A percentile compares a stretch with the other conserved stretches of the same genome.
These are phyloP conservation scores for Saxidomus purpurata DNA, from an alignment of 1,140 invertebrate species.

Conservation along the genomic window DNA sequence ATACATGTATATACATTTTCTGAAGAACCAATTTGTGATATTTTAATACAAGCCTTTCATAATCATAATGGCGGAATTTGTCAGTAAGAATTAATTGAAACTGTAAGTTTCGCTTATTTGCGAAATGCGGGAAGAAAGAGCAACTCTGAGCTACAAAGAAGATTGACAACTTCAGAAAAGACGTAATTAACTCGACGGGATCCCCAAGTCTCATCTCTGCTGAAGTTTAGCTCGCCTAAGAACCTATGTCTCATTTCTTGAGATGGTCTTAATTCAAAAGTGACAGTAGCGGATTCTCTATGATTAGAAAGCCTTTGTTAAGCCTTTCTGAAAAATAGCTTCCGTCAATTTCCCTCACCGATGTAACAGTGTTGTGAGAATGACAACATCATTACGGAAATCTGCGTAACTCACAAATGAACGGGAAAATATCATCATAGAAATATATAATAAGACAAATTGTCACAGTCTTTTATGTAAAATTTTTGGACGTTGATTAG, in stretches of 20 bases:
- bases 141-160: too few relatives aligned
- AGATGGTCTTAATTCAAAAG: not conserved
- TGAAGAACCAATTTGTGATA: too few relatives aligned
- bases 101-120: too few relatives aligned
- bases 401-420: not conserved
- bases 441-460: too few relatives aligned
- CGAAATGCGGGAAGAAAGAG: too few relatives aligned
- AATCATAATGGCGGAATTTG: too few relatives aligned
- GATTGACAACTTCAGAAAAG: too few relatives aligned
- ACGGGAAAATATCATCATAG: not conserved
- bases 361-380: not conserved
- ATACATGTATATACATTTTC: too few relatives aligned
- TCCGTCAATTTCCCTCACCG: not conserved
- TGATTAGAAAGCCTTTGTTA: conserved; percentile 29
- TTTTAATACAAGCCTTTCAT: too few relatives aligned
- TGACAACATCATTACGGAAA: not conserved
- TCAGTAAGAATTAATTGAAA: too few relatives aligned
- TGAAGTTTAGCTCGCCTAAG: not conserved
- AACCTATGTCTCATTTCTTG: not conserved
- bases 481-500: too few relatives aligned
- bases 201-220: not conserved
- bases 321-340: not conserved
- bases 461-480: too few relatives aligned
- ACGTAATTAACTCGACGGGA: not conserved
- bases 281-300: not conserved